These are phyloP conservation scores for Desoria tigrina DNA, from an alignment of 2,888 invertebrate genomes.

Conservation along the genomic window DNA sequence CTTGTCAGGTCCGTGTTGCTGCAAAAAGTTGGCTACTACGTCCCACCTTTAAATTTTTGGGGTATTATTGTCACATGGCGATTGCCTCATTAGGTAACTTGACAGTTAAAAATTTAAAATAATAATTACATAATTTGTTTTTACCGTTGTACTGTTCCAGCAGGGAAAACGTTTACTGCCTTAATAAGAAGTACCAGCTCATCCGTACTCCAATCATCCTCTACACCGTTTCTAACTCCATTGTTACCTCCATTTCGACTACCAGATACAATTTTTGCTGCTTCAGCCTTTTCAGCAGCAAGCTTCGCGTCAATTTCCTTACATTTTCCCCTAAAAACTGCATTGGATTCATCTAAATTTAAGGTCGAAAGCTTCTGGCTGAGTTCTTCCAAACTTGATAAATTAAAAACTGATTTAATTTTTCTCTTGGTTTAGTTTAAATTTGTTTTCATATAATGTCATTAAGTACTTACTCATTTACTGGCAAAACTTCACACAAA, in stretches of 20 bases:
- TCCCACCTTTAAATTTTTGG: constrained; percentile 67
- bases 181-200: constrained; percentile 90
- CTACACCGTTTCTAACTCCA: constrained; percentile 44
- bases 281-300: constrained; percentile 63
- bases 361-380: constrained; percentile 54
- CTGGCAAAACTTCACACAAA: constrained; percentile 74
- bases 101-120: too few species aligned
- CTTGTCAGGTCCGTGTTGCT: constrained; percentile 66
- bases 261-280: constrained; percentile 54
- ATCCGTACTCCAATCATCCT: constrained; percentile 75
- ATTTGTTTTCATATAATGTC: not conserved
- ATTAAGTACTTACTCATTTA: constrained; percentile 50
- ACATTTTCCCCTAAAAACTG: constrained; percentile 69
- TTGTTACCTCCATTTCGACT: constrained; percentile 59
- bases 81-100: too few species aligned
- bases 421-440: not conserved
- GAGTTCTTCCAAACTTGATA: constrained; percentile 55
- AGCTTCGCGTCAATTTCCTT: constrained; percentile 73
- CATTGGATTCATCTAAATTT: constrained; percentile 62
- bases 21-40: constrained; percentile 92
- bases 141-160: constrained; percentile 68
- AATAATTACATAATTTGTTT: constrained; percentile 6
- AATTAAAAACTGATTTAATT: not conserved
- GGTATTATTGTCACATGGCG: not conserved
- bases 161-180: constrained; percentile 95